Base-by-base conservation (phyloP, 2,113 vertebrate species). In the Melozone crissalis region DNA sequence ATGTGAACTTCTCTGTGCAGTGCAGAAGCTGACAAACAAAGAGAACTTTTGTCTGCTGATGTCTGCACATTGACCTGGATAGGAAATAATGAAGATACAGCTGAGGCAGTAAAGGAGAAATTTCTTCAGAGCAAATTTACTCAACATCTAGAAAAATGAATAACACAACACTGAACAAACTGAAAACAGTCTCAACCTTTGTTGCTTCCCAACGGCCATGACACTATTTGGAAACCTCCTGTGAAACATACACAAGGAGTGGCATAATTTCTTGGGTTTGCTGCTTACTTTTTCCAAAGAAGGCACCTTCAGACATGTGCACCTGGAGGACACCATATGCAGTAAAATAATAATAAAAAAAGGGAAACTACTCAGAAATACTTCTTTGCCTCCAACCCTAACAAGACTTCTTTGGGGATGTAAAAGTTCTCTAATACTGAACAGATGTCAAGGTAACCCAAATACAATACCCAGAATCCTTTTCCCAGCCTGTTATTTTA, bases 101-200 rank as follows among this genome's bases (percentile, higher is more conserved):
- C 61, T 78, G 74, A 75, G 90, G 67, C n/a, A 49, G 69, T 41
- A 73, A 92, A 90, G 46, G 13, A 94, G 61, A 11, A 54, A 30
- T 87, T 95, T 89, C 74, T 92, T 90, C 49, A 74, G 80, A 73
- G 47, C 7, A 87, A 88, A 81, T 96, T 87, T 93, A 87, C 43
- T 82, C 82, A 94, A 33, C 35, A 94, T 73, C 35, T 71, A 87
- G 84, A 73, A 90, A 93, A 95, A 83, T 54, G 44, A 95, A 62
- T 82, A 82, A 77, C 35, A 81, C 46, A 71, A 44, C 57, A 55
- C 12, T 7, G 58, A 92, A 82, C 41, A 91, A 54, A 80, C 76
- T 54, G 91, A 84, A 95, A 88, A 95, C 79, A 90, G 67, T 72
- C 65, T 83, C 85, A 75, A 33, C 13, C 41, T 87, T 89, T 93